Conservation (phyloP, 2,113 vertebrate genomes). For the Globicephala melas region DNA sequence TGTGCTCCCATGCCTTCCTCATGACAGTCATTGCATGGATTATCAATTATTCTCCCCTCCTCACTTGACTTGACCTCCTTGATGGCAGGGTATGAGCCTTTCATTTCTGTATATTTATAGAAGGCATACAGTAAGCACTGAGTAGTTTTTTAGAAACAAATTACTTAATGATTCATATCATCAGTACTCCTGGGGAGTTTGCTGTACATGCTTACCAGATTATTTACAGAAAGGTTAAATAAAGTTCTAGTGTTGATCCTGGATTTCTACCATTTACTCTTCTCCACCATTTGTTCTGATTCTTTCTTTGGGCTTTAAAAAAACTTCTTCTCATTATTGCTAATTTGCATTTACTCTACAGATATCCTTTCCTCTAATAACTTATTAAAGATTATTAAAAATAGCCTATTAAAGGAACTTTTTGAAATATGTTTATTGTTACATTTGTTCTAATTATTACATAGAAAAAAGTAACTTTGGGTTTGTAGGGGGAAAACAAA, state of each 20-base stretch:
- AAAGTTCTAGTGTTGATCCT: neutral
- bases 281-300: neutral
- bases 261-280: neutral
- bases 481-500: neutral
- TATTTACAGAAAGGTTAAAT: neutral
- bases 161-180: neutral
- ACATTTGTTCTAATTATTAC: neutral
- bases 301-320: neutral
- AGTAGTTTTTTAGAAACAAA: neutral
- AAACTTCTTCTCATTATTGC: neutral
- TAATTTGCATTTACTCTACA: slow-evolving; percentile 29
- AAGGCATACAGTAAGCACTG: neutral
- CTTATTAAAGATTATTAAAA: neutral
- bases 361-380: slow-evolving; percentile 21
- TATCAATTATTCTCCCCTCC: neutral
- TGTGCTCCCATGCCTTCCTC: neutral
- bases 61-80: neutral
- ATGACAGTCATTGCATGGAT: neutral
- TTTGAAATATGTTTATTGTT: slow-evolving; percentile 1
- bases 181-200: neutral
- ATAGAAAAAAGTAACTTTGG: neutral
- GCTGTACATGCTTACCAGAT: neutral
- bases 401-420: neutral
- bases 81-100: neutral
- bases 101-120: neutral